These are phyloP conservation scores for Mionectes macconnelli DNA, from an alignment of 2,113 vertebrate genomes.

Conservation along the genomic window DNA sequence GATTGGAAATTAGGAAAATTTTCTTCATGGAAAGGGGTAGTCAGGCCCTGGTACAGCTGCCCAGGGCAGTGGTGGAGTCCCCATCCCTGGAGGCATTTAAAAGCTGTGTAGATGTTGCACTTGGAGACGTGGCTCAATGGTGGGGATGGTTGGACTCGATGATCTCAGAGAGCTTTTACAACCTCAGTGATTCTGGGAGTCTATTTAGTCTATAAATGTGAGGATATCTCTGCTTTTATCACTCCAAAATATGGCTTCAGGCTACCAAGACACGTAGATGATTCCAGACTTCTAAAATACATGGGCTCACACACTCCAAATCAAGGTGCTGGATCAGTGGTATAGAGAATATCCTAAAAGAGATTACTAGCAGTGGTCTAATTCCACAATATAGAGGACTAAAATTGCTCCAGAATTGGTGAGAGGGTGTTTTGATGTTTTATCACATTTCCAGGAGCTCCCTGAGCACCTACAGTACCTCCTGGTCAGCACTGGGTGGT, in stretches of 20 bases:
- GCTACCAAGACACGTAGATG: not conserved
- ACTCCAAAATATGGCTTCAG: not conserved
- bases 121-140: not conserved
- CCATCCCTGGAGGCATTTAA: not conserved
- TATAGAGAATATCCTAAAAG: not conserved
- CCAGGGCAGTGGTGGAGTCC: not conserved
- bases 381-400: not conserved
- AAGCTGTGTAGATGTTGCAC: accelerated
- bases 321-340: not conserved
- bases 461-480: not conserved
- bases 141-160: accelerated
- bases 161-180: not conserved
- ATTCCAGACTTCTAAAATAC: not conserved
- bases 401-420: not conserved
- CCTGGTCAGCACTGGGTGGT: not conserved
- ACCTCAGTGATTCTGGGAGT: not conserved
- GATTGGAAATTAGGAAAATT: not conserved
- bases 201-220: not conserved
- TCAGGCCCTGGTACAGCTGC: not conserved
- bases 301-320: not conserved
- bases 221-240: not conserved
- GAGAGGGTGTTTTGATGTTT: not conserved
- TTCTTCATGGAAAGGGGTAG: accelerated
- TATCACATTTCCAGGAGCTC: not conserved
- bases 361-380: not conserved